Base-by-base conservation (phyloP, 2,797 vertebrate genomes). In the Perodicticus potto region DNA sequence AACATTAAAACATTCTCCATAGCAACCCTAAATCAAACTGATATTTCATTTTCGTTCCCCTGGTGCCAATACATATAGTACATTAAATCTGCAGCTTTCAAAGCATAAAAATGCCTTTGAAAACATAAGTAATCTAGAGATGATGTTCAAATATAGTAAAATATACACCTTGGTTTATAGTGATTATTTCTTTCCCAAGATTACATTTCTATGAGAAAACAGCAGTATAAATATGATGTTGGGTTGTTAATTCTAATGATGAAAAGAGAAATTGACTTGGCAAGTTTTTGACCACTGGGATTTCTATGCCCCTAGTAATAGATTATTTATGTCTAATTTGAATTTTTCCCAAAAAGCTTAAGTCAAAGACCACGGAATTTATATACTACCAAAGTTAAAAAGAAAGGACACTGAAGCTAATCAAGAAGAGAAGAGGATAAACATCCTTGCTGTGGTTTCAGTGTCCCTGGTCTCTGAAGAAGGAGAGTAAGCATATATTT, bases 1-100 rank as follows among this genome's bases (percentile, higher is more conserved):
- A 96, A 70, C 90, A 96, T 95, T 93, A 95, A 92, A 88, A 89
- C 65, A 97, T 89, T 96, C 76, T 97, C 97, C 67, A 93, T 23
- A 93, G 86, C 81, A 96, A 94, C 72, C 25, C 83, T 95, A 96
- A 97, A 95, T 96, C 86, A 96, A 95, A 94, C 34, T 78, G 88
- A 55, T 94, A 95, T 45, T 91, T 96, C 80, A 89, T 94, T 96
- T 96, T 69, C 19, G 43, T 78, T 96, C 94, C 89, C 84, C 9
- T 43, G 91, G 91, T 94, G 63, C 91, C 77, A 87, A 72, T 83
- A 73, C 32, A 88, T 78, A 94, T 32, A 96, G 69, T 89, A 89
- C 55, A 97, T 96, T 91, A 97, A 97, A 90, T 8, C n/a, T 45
- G 61, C 14, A 84, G 91, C 86, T 95, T 96, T 94, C 88, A 96